Conservation (phyloP, 1,140 invertebrate genomes). For the Tyrophagus putrescentiae region DNA sequence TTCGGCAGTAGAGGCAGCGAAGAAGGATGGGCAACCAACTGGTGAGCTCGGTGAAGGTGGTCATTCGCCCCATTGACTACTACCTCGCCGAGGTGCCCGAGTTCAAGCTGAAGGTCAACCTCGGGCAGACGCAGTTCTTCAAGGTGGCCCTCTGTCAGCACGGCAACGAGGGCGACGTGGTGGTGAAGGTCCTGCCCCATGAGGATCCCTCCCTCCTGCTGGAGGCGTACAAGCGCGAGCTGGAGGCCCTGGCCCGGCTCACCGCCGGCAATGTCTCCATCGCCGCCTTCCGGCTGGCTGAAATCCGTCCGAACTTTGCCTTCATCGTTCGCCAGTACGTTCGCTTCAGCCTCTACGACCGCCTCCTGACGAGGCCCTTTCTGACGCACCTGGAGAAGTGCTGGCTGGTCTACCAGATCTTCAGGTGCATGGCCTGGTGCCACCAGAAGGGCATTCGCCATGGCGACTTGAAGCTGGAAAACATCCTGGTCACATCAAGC, state of each 20-base stretch:
- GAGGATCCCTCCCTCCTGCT: conserved; percentile 83
- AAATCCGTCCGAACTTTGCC: conserved; percentile 66
- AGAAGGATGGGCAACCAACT: conserved; percentile 83
- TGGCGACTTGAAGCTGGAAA: conserved; percentile 96
- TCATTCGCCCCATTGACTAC: conserved; percentile 90
- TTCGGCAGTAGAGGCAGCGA: too few relatives aligned
- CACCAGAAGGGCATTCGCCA: conserved; percentile 46
- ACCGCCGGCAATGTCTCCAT: conserved; percentile 20
- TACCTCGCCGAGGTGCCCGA: conserved; percentile 75
- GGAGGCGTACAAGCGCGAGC: conserved; percentile 43
- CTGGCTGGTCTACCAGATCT: conserved; percentile 96
- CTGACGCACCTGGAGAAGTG: conserved; percentile 84
- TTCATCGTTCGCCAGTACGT: conserved; percentile 87
- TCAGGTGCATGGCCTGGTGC: conserved; percentile 55
- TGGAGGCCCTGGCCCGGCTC: conserved; percentile 19
- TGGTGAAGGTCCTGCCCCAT: conserved; percentile 94
- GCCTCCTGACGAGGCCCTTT: conserved; percentile 93
- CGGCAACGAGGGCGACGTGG: conserved; percentile 66
- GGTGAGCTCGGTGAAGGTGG: conserved; percentile 80
- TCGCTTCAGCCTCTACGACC: conserved; percentile 91
- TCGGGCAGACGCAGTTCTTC: conserved; percentile 93
- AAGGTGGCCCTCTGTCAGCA: conserved; percentile 85
- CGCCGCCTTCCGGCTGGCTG: conserved; percentile 29
- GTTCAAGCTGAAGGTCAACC: conserved; percentile 42
- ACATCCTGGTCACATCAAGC: conserved; percentile 93